Conservation (phyloP, 1,140 invertebrate genomes). For the Papilio machaon region DNA sequence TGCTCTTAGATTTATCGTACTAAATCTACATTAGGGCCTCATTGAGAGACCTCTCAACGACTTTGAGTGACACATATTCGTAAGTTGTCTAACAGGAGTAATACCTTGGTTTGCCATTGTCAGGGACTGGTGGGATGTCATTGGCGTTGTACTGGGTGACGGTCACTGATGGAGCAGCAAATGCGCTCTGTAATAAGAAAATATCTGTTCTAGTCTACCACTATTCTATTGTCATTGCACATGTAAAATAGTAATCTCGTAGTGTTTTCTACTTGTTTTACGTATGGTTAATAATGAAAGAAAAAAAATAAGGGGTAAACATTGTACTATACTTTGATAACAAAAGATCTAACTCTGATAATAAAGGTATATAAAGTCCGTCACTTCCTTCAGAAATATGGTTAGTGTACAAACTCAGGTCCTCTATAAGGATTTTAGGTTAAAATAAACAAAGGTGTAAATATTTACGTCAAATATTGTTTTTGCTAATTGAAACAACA, state of each 20-base stretch:
- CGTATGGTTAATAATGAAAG: too few species aligned
- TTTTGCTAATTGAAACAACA: neutral
- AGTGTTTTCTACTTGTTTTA: too few species aligned
- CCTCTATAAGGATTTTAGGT: too few species aligned
- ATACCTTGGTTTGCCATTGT: conserved; percentile 60
- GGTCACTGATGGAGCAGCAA: conserved; percentile 56
- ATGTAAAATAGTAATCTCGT: too few species aligned
- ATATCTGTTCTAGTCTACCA: neutral
- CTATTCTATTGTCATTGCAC: neutral
- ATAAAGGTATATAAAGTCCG: neutral
- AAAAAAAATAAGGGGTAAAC: too few species aligned
- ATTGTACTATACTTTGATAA: too few species aligned
- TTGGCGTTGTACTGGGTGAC: conserved; percentile 53
- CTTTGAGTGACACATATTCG: too few species aligned
- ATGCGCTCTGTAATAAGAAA: conserved; percentile 56
- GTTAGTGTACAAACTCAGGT: too few species aligned
- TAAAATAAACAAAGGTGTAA: neutral
- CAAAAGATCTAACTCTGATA: neutral
- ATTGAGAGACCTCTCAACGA: too few species aligned
- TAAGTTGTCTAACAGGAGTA: neutral
- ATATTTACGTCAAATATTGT: neutral
- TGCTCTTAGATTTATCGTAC: too few species aligned
- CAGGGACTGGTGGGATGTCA: conserved; percentile 45
- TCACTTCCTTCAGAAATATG: neutral
- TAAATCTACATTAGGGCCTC: too few species aligned